These are phyloP conservation scores for Drosophila subpulchrella DNA, from an alignment of 1,140 invertebrate genomes.

Conservation along the genomic window DNA sequence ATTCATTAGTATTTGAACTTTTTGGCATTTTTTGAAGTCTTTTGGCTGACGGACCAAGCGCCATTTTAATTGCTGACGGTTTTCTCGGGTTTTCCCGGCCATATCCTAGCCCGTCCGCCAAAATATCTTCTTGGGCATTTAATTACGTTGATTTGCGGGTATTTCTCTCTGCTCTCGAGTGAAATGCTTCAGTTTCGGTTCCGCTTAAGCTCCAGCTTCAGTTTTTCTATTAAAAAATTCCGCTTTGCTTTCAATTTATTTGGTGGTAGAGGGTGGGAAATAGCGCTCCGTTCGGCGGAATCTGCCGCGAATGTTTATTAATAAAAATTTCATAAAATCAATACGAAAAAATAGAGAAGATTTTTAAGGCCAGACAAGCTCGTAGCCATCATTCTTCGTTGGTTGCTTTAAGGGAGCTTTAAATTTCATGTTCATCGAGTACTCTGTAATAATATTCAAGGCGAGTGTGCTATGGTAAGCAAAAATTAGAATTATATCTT, in stretches of 20 bases:
- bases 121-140: constrained; percentile 51
- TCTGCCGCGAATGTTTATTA: constrained; percentile 79
- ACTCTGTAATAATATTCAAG: not conserved
- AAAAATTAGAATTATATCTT: too few relatives aligned
- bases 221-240: constrained; percentile 72
- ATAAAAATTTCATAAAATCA: constrained; percentile 79
- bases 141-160: constrained; percentile 66
- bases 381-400: too few relatives aligned
- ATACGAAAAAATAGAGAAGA: constrained; percentile 34
- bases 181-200: constrained; percentile 19
- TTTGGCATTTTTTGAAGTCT: constrained; percentile 83
- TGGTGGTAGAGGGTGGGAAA: not conserved
- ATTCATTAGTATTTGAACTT: constrained; percentile 84
- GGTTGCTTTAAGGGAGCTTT: constrained; percentile 19
- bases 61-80: constrained; percentile 71
- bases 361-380: constrained; percentile 11
- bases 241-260: constrained; percentile 51
- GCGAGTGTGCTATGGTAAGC: not conserved
- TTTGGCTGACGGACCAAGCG: constrained; percentile 68
- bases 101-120: not conserved
- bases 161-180: constrained; percentile 13
- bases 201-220: constrained; percentile 1
- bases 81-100: constrained; percentile 16
- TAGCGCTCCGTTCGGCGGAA: constrained; percentile 24
- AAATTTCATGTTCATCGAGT: not conserved